Conservation (phyloP, 2,888 invertebrate genomes). For the Isotomurus palustris region DNA sequence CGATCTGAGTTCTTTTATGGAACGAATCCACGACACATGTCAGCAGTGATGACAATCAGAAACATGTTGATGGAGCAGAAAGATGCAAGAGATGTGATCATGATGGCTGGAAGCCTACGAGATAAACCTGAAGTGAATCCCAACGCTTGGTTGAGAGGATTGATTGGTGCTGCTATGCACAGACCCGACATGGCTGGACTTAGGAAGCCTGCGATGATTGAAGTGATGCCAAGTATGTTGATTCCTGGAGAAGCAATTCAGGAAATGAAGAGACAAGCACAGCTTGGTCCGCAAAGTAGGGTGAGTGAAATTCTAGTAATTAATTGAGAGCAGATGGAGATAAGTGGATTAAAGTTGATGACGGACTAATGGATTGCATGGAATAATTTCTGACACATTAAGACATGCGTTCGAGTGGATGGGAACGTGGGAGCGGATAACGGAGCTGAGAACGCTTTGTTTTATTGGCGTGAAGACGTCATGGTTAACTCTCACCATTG, state of each 20-base stretch:
- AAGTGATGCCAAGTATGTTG: conserved; percentile 27
- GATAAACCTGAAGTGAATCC: conserved; percentile 29
- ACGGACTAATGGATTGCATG: too few relatives aligned
- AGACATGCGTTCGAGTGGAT: conserved; percentile 24
- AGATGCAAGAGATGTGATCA: conserved; percentile 21
- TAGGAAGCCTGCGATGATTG: conserved; percentile 24
- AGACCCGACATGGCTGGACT: conserved; percentile 25
- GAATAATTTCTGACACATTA: not conserved
- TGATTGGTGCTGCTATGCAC: conserved; percentile 14
- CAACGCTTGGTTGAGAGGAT: conserved; percentile 28
- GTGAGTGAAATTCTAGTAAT: not conserved
- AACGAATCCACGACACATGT: conserved; percentile 23
- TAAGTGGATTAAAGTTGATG: too few relatives aligned
- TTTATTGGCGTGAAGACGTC: conserved; percentile 34
- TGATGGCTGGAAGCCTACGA: conserved; percentile 31
- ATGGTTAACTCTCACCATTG: conserved; percentile 29
- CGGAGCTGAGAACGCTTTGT: conserved; percentile 24
- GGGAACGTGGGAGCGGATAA: conserved; percentile 27
- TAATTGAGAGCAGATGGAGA: too few relatives aligned
- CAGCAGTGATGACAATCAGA: conserved; percentile 3
- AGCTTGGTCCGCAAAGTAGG: not conserved
- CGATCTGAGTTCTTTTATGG: conserved; percentile 27
- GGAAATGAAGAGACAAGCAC: conserved; percentile 4
- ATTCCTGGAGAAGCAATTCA: not conserved
- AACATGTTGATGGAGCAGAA: conserved; percentile 19